These are phyloP conservation scores for Ganaspis brasiliensis DNA, from an alignment of 2,888 invertebrate genomes.

Conservation along the genomic window DNA sequence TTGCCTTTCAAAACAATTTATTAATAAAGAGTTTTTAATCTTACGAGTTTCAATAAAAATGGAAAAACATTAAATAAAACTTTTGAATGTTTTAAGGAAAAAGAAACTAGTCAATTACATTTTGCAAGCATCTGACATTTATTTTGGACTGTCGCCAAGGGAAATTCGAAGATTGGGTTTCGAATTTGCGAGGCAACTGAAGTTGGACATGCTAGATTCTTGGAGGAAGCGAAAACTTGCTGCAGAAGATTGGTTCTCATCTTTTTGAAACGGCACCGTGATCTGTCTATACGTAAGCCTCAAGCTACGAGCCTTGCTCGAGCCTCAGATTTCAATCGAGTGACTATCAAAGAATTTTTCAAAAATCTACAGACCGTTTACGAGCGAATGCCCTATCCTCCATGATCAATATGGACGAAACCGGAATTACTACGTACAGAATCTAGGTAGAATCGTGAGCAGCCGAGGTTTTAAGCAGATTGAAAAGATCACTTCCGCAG, in stretches of 20 bases:
- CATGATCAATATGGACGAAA: constrained; percentile 40
- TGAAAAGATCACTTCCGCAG: constrained; percentile 35
- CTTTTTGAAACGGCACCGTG: constrained; percentile 67
- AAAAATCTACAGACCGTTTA: background rate
- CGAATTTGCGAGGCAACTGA: constrained; percentile 56
- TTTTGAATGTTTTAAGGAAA: no score
- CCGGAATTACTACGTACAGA: constrained; percentile 35
- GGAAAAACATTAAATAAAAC: no score
- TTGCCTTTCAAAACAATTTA: no score
- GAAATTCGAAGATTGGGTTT: constrained; percentile 63
- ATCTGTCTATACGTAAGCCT: constrained; percentile 65
- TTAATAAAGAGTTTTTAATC: no score
- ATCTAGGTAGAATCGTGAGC: constrained; percentile 26
- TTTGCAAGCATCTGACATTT: no score
- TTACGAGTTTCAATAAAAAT: no score
- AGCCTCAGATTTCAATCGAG: constrained; percentile 66
- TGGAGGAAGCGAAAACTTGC: constrained; percentile 65
- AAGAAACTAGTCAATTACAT: background rate
- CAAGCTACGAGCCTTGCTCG: constrained; percentile 69
- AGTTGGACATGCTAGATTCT: constrained; percentile 57
- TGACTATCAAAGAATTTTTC: constrained; percentile 65
- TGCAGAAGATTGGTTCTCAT: constrained; percentile 69
- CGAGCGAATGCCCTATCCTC: background rate
- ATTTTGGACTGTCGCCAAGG: constrained; percentile 42
- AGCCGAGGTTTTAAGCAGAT: constrained; percentile 31